Evolutionary conservation across 2,113 vertebrate species (phyloP).

Genomic region (Oriolus oriolus): DNA sequence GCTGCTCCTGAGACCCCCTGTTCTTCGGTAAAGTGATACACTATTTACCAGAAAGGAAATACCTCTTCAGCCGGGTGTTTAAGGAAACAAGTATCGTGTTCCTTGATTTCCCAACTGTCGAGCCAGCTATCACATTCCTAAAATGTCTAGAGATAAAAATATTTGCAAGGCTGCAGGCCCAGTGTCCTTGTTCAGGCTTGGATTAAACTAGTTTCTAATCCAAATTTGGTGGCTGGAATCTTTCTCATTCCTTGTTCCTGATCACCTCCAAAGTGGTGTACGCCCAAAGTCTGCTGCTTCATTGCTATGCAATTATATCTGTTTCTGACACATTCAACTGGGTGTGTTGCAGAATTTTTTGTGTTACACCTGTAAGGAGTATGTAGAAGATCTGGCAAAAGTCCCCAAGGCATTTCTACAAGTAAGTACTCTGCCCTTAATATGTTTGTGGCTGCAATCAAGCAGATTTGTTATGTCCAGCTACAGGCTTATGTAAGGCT

Average conservation of each 20-base stretch:
- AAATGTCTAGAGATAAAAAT: background rate
- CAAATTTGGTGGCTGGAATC: background rate
- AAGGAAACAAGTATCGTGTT: background rate
- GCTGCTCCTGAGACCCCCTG: background rate
- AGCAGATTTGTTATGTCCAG: background rate
- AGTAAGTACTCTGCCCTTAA: constrained; percentile 69
- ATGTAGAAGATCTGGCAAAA: constrained; percentile 91
- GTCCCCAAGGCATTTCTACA: constrained; percentile 76
- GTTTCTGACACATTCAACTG: background rate
- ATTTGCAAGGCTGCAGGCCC: background rate
- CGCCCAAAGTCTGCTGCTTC: background rate
- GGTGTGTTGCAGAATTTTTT: constrained; percentile 83
- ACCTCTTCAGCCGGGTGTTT: background rate
- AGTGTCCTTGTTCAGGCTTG: background rate
- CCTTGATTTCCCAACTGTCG: background rate
- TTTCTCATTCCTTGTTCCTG: background rate
- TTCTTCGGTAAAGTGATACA: background rate
- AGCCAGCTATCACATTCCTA: background rate
- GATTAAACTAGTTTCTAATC: background rate
- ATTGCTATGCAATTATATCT: background rate
- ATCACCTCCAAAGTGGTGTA: background rate
- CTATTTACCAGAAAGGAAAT: background rate
- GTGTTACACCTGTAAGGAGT: constrained; percentile 91
- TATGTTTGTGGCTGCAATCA: background rate
- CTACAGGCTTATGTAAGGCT: background rate